Conservation (phyloP, 2,113 vertebrate species). For the Noturus placidus region DNA sequence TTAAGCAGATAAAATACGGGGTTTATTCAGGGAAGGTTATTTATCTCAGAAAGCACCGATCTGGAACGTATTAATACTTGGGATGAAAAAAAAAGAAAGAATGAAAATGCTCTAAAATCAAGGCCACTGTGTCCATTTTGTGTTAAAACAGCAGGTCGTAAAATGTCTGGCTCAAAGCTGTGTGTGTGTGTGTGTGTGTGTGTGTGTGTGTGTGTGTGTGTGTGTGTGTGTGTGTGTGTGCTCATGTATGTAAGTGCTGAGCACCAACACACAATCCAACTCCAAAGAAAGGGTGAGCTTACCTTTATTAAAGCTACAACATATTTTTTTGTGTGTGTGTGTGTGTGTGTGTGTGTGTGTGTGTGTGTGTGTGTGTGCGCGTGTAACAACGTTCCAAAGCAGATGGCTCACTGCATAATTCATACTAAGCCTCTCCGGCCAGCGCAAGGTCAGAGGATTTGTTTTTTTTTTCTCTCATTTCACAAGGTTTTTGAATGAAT, state of each 20-base stretch:
- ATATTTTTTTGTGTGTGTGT: background rate
- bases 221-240: background rate
- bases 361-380: background rate
- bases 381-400: conserved; percentile 31
- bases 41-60: background rate
- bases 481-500: conserved; percentile 42
- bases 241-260: background rate
- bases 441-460: conserved; percentile 46
- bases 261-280: background rate
- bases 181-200: conserved; percentile 5
- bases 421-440: conserved; percentile 34
- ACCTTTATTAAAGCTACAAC: background rate
- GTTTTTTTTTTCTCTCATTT: conserved; percentile 8
- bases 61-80: background rate
- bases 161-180: background rate
- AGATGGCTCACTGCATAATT: conserved; percentile 54
- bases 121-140: background rate
- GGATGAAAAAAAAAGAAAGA: background rate
- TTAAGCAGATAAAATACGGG: background rate
- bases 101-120: background rate
- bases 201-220: background rate
- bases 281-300: background rate
- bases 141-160: background rate
- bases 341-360: conserved; percentile 1
- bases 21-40: background rate